Conservation (phyloP, 2,888 invertebrate genomes). For the Silvanus unidentatus region DNA sequence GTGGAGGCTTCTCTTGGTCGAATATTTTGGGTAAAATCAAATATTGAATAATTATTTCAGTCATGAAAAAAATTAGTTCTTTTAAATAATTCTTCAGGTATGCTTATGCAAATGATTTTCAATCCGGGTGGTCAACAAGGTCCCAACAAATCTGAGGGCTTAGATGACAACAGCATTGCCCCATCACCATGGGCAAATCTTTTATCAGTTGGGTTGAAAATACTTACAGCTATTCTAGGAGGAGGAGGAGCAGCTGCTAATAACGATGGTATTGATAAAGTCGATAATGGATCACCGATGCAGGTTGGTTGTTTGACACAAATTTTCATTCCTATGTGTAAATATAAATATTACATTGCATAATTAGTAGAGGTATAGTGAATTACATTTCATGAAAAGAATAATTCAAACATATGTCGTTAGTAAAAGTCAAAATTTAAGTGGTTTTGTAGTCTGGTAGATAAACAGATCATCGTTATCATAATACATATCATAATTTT, state of each 20-base stretch:
- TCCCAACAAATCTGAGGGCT: slow-evolving; percentile 74
- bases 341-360: too few species aligned
- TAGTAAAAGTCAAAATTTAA: too few species aligned
- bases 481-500: too few species aligned
- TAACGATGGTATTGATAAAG: slow-evolving; percentile 81
- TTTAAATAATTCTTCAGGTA: slow-evolving; percentile 46
- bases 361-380: too few species aligned
- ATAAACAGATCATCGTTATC: too few species aligned
- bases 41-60: neutral
- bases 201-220: slow-evolving; percentile 77
- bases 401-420: too few species aligned
- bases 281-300: slow-evolving; percentile 83
- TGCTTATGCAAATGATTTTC: slow-evolving; percentile 84
- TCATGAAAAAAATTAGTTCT: neutral
- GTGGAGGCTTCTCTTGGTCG: slow-evolving; percentile 71
- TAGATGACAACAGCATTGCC: slow-evolving; percentile 59
- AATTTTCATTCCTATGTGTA: too few species aligned
- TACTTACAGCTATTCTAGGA: slow-evolving; percentile 76
- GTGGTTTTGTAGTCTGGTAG: too few species aligned
- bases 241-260: slow-evolving; percentile 65
- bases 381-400: too few species aligned
- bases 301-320: slow-evolving; percentile 57
- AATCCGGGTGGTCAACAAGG: slow-evolving; percentile 59
- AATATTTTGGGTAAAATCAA: slow-evolving; percentile 64
- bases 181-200: slow-evolving; percentile 85